A percentile compares a stretch with the other conserved stretches of the same genome.
Evolutionary conservation across 1,140 invertebrate genomes (phyloP).

Genomic region (Zaprionus tsacasi): DNA sequence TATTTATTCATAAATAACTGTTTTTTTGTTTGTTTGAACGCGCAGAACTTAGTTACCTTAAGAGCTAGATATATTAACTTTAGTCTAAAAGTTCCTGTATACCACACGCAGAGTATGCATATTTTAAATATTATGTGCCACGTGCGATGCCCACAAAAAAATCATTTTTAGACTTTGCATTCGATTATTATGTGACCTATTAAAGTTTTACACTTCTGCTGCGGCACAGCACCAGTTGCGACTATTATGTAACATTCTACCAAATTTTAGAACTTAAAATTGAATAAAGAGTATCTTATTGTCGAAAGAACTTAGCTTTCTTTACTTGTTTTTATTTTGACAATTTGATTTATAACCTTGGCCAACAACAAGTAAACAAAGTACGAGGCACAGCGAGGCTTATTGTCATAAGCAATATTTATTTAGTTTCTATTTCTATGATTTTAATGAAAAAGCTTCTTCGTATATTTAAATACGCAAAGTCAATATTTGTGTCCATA

Average conservation of each 20-base stretch:
- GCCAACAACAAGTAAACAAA: slow-evolving; percentile 45
- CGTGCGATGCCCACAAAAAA: no score
- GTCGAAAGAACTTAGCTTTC: background rate
- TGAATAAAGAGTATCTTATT: background rate
- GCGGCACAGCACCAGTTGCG: no score
- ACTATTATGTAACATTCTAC: no score
- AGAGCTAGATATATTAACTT: background rate
- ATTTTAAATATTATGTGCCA: background rate
- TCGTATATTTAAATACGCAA: slow-evolving; percentile 48
- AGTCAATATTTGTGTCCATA: slow-evolving; percentile 49
- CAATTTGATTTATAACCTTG: slow-evolving; percentile 55
- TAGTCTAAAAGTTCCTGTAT: background rate
- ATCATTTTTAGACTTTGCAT: no score
- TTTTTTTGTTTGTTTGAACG: background rate
- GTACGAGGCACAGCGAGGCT: slow-evolving; percentile 31
- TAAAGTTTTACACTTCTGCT: no score
- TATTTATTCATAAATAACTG: no score
- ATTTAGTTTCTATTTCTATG: slow-evolving; percentile 57
- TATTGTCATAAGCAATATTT: slow-evolving; percentile 51
- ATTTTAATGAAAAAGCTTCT: slow-evolving; percentile 55
- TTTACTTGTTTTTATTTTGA: slow-evolving; percentile 15
- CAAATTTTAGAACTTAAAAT: background rate
- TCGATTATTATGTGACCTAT: no score
- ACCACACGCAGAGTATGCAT: background rate
- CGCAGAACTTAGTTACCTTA: background rate